Evolutionary conservation across 2,113 vertebrate genomes (phyloP).

Genomic region (Megaceryle torquata): DNA sequence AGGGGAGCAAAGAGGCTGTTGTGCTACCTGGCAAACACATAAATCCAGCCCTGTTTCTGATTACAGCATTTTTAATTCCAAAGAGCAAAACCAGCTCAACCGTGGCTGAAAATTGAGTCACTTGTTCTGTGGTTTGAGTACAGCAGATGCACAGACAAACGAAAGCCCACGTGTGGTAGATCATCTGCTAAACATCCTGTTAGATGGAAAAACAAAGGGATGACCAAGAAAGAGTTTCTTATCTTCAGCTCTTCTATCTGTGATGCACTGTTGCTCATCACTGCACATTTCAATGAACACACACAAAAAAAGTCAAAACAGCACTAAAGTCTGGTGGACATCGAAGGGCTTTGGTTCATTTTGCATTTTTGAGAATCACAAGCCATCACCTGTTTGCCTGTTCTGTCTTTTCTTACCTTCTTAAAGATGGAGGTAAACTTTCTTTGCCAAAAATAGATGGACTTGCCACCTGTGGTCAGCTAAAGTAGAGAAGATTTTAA

Average conservation of each 20-base stretch:
- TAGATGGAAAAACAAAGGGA: not conserved
- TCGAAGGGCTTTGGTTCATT: not conserved
- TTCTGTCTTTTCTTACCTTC: not conserved
- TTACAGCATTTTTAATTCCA: not conserved
- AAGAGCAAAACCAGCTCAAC: not conserved
- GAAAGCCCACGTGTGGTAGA: accelerated
- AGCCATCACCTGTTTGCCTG: not conserved
- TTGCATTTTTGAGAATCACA: not conserved
- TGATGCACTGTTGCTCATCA: not conserved
- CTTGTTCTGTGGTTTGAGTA: not conserved
- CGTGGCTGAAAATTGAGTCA: not conserved
- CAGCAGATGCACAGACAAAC: not conserved
- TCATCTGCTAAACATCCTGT: not conserved
- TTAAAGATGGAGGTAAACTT: not conserved
- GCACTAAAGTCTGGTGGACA: accelerated
- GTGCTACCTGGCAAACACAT: not conserved
- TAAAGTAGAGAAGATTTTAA: not conserved
- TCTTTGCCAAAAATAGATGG: not conserved
- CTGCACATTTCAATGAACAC: not conserved
- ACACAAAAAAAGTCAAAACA: not conserved
- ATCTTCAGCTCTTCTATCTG: not conserved
- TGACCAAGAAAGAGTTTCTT: not conserved
- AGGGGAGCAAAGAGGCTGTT: not conserved
- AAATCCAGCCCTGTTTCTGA: not conserved
- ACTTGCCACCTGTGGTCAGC: not conserved